phyloP scores from a whole-genome alignment of 2,888 invertebrate genomes.

The Seira musarum region DNA sequence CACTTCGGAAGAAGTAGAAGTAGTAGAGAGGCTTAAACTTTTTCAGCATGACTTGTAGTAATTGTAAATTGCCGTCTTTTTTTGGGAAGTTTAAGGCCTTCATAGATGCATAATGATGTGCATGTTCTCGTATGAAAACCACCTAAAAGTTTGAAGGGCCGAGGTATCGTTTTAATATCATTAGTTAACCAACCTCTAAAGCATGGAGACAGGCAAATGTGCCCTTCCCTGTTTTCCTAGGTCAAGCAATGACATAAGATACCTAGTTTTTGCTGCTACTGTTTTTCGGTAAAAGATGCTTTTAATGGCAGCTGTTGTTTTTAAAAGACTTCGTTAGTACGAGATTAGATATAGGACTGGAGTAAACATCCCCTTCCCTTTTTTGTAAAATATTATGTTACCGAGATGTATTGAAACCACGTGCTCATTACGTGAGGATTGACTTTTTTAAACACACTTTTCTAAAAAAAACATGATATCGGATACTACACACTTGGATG shows the following conservation, averaged over 20 bases:
- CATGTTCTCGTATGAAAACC: neutral
- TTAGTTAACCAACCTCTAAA: neutral
- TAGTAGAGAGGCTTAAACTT: constrained; percentile 27
- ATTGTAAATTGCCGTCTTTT: neutral
- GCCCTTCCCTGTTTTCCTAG: neutral
- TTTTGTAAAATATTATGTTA: neutral
- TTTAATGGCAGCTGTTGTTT: neutral
- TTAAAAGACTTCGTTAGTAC: too few relatives aligned
- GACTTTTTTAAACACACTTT: neutral
- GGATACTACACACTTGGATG: neutral
- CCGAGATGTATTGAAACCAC: neutral
- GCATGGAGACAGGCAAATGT: too few relatives aligned
- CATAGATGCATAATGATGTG: neutral
- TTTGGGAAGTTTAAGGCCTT: constrained; percentile 43
- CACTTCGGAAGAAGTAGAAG: constrained; percentile 36
- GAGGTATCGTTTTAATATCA: neutral
- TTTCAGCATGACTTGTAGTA: neutral
- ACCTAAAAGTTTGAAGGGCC: neutral
- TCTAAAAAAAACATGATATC: neutral
- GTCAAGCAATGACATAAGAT: neutral
- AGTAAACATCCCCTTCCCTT: neutral
- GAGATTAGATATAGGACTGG: neutral
- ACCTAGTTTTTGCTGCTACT: neutral
- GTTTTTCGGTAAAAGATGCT: neutral
- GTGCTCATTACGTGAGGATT: neutral